These are phyloP conservation scores for Stichopus horrens DNA, from an alignment of 53 echinoderm and acorn worm species.

Conservation along the genomic window DNA sequence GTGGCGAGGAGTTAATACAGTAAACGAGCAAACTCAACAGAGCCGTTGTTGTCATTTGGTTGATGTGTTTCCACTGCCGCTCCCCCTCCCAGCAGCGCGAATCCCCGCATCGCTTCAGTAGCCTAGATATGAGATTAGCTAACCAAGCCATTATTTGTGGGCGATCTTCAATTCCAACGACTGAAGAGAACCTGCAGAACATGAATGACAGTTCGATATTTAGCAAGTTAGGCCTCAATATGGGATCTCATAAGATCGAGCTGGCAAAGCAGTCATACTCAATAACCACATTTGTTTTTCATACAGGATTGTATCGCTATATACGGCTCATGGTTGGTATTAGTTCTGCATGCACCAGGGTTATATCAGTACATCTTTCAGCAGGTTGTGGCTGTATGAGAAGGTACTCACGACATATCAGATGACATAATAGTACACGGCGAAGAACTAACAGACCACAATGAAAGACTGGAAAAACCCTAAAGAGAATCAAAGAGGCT, in stretches of 20 bases:
- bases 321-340: constrained; percentile 52
- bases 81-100: too few relatives aligned
- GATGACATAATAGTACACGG: constrained; percentile 73
- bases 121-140: constrained; percentile 64
- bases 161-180: constrained; percentile 61
- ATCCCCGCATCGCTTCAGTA: too few relatives aligned
- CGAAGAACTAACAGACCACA: constrained; percentile 45
- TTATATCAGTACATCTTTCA: constrained; percentile 63
- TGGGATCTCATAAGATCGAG: constrained; percentile 71
- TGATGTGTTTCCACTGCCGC: too few relatives aligned
- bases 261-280: constrained; percentile 49
- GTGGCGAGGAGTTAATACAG: too few relatives aligned
- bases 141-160: constrained; percentile 67
- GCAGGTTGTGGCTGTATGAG: constrained; percentile 59
- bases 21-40: too few relatives aligned
- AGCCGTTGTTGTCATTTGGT: too few relatives aligned
- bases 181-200: constrained; percentile 64
- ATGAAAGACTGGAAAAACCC: constrained; percentile 59
- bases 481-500: constrained; percentile 63
- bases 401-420: constrained; percentile 63
- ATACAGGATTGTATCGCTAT: constrained; percentile 46
- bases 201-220: constrained; percentile 52
- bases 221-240: constrained; percentile 62
- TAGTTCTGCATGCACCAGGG: constrained; percentile 50
- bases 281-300: constrained; percentile 63